A percentile compares a stretch with the other conserved stretches of the same genome.
phyloP scores from a whole-genome alignment of 2,888 invertebrate species.

The Brachynemurus nebulosus region DNA sequence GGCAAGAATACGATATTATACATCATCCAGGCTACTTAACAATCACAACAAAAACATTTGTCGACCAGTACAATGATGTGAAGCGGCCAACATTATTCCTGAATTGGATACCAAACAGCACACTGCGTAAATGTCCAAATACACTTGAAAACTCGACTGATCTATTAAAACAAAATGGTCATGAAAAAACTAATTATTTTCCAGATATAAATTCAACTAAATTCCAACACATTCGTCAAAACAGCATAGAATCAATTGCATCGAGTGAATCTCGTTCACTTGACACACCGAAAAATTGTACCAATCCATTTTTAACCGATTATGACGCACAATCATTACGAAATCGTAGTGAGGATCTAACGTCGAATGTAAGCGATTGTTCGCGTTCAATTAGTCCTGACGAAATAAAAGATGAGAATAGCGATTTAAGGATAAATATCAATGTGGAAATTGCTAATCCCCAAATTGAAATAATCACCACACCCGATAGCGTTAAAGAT shows the following conservation, averaged over 20 bases:
- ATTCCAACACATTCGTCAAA: slow-evolving; percentile 5
- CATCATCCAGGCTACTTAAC: slow-evolving; percentile 91
- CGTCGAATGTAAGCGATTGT: slow-evolving; percentile 12
- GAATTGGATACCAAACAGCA: slow-evolving; percentile 91
- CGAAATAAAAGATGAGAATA: slow-evolving; percentile 25
- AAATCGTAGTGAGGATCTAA: slow-evolving; percentile 14
- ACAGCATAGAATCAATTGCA: slow-evolving; percentile 9
- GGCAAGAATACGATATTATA: slow-evolving; percentile 68
- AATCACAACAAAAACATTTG: slow-evolving; percentile 68
- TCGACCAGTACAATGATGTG: slow-evolving; percentile 60
- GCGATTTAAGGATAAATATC: slow-evolving; percentile 25
- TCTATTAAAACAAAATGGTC: slow-evolving; percentile 29
- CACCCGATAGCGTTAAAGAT: slow-evolving; percentile 39
- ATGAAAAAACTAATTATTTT: slow-evolving; percentile 7
- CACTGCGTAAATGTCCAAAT: slow-evolving; percentile 71
- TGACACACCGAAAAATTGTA: slow-evolving; percentile 21
- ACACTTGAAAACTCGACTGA: slow-evolving; percentile 46
- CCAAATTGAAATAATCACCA: slow-evolving; percentile 55
- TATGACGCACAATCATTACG: slow-evolving; percentile 24
- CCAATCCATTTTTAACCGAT: slow-evolving; percentile 34
- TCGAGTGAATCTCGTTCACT: slow-evolving; percentile 7
- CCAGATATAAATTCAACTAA: slow-evolving; percentile 4
- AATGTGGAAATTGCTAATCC: slow-evolving; percentile 50
- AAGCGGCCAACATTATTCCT: slow-evolving; percentile 71
- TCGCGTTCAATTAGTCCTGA: slow-evolving; percentile 29